Percentiles rank a stretch among this genome's conserved stretches.
Evolutionary conservation across 2,797 vertebrate genomes (phyloP).

Genomic region (Selene dorsalis): DNA sequence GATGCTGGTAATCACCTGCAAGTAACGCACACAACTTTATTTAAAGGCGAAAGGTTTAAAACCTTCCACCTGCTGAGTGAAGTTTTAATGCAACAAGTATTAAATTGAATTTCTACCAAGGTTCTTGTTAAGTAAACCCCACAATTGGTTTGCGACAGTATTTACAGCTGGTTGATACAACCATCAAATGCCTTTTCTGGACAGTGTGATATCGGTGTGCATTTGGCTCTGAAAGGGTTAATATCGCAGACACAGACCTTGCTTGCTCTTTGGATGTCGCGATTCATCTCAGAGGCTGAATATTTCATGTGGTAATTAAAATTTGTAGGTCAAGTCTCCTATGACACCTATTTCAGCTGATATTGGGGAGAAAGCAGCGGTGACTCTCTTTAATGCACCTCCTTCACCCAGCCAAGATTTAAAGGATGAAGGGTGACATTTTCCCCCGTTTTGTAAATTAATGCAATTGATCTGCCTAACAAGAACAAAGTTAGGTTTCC

Average conservation of each 20-base stretch:
- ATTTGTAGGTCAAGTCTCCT: conserved; percentile 96
- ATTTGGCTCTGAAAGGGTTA: conserved; percentile 63
- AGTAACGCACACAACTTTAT: neutral
- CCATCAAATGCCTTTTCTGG: neutral
- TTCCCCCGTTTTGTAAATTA: conserved; percentile 96
- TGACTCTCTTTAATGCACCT: conserved; percentile 86
- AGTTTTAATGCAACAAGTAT: neutral
- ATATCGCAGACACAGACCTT: conserved; percentile 57
- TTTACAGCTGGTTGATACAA: neutral
- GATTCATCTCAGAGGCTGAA: conserved; percentile 87
- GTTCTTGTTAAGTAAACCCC: neutral
- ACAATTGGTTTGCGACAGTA: too few relatives aligned
- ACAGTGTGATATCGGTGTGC: neutral
- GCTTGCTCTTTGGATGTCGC: conserved; percentile 71
- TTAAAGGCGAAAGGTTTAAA: neutral
- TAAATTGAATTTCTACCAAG: neutral
- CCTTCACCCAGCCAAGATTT: conserved; percentile 88
- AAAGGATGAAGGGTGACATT: conserved; percentile 98
- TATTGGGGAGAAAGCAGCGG: conserved; percentile 84
- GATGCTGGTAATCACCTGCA: neutral
- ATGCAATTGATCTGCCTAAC: conserved; percentile 97
- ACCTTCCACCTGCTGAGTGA: neutral
- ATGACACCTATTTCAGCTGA: conserved; percentile 91
- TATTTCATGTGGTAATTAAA: conserved; percentile 98
- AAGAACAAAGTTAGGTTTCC: conserved; percentile 98